Conservation (phyloP, 1,140 invertebrate species). For the Oryctes rhinoceros region DNA sequence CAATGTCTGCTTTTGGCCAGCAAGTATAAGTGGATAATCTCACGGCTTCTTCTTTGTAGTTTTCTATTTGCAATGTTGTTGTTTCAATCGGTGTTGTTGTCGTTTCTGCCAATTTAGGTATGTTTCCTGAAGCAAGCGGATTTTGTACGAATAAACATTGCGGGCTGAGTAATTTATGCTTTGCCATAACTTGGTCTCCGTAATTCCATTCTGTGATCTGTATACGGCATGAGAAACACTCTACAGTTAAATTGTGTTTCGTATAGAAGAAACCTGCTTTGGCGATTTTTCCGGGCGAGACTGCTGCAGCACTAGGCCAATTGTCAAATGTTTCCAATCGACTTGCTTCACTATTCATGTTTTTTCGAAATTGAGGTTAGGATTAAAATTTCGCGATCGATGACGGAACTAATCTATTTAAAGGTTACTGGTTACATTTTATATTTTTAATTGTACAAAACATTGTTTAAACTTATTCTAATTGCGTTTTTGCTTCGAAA, state of each 20-base stretch:
- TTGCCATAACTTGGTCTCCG: conserved; percentile 75
- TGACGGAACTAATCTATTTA: not conserved
- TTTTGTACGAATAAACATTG: conserved; percentile 48
- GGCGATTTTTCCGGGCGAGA: conserved; percentile 73
- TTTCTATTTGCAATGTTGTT: conserved; percentile 18
- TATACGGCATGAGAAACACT: conserved; percentile 79
- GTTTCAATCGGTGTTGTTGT: conserved; percentile 36
- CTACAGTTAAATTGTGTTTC: conserved; percentile 71
- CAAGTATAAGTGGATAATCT: conserved; percentile 71
- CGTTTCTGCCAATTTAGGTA: conserved; percentile 41
- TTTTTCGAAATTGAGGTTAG: conserved; percentile 60
- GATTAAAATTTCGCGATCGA: not conserved
- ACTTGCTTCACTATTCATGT: conserved; percentile 31
- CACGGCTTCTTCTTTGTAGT: conserved; percentile 55
- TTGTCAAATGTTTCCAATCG: conserved; percentile 67
- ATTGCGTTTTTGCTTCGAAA: not conserved
- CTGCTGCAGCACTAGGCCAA: conserved; percentile 75
- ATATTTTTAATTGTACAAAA: not conserved
- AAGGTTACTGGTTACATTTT: not conserved
- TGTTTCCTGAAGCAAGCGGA: conserved; percentile 21
- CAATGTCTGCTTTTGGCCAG: conserved; percentile 71
- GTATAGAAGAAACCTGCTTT: conserved; percentile 85
- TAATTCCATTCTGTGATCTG: conserved; percentile 79
- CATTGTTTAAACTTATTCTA: not conserved
- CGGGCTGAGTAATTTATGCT: conserved; percentile 71